A percentile compares a stretch with the other conserved stretches of the same genome.
phyloP scores from a whole-genome alignment of 2,113 vertebrate genomes.

The Laterallus jamaicensis region DNA sequence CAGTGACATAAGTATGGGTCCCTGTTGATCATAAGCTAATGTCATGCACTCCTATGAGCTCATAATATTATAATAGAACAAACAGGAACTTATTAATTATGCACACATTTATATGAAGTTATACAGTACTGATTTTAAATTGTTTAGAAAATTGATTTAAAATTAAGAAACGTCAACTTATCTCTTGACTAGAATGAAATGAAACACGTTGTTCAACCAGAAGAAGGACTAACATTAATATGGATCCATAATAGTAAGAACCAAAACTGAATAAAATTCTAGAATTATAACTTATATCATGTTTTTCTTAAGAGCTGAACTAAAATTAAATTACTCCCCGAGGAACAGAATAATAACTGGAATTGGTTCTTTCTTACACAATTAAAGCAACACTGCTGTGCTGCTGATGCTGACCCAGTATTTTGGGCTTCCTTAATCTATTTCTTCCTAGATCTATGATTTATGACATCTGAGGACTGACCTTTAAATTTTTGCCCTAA shows the following conservation, averaged over 20 bases:
- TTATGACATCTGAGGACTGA: slow-evolving; percentile 47
- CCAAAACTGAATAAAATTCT: neutral
- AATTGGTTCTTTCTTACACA: slow-evolving; percentile 26
- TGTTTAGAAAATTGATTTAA: neutral
- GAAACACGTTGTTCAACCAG: neutral
- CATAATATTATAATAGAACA: neutral
- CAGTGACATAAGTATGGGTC: neutral
- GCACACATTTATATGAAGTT: slow-evolving; percentile 7
- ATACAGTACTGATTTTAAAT: neutral
- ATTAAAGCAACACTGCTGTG: slow-evolving; percentile 19
- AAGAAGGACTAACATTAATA: neutral
- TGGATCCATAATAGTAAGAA: neutral
- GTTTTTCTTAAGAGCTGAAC: neutral
- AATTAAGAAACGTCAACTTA: neutral
- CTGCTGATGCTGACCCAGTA: slow-evolving; percentile 14
- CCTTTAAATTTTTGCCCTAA: slow-evolving; percentile 58
- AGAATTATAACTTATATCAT: neutral
- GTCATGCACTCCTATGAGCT: neutral
- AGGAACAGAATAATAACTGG: slow-evolving; percentile 24
- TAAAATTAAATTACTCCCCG: slow-evolving; percentile 26
- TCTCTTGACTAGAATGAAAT: neutral
- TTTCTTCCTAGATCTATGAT: slow-evolving; percentile 47
- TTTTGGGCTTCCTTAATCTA: slow-evolving; percentile 36
- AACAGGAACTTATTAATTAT: neutral
- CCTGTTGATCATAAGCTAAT: neutral